Conservation (phyloP, 2,888 invertebrate genomes). For the Ophraella communa region DNA sequence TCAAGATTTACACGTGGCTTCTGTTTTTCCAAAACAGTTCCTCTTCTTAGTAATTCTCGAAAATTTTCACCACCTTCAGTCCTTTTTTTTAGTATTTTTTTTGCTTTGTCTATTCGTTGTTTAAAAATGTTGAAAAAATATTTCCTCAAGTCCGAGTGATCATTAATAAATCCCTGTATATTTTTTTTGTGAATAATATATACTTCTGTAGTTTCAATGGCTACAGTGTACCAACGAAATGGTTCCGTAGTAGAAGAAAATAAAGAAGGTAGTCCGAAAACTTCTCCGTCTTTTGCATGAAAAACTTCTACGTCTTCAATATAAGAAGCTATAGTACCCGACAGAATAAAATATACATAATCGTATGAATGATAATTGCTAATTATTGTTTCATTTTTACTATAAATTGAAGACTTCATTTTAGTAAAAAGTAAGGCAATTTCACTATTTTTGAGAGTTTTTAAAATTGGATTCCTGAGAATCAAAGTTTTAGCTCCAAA, state of each 20-base stretch:
- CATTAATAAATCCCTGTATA: background rate
- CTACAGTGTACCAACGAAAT: constrained; percentile 33
- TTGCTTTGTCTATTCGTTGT: background rate
- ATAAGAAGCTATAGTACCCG: constrained; percentile 61
- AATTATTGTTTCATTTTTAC: constrained; percentile 56
- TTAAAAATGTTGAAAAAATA: background rate
- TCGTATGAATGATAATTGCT: constrained; percentile 56
- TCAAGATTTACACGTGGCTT: background rate
- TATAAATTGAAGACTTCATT: constrained; percentile 24
- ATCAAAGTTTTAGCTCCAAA: constrained; percentile 60
- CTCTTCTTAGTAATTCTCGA: background rate
- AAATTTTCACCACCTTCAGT: background rate
- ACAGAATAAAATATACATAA: constrained; percentile 63
- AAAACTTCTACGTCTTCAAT: constrained; percentile 61
- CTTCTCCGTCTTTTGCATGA: constrained; percentile 64
- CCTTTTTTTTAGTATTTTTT: background rate
- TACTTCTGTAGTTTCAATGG: constrained; percentile 54
- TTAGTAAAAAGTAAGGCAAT: constrained; percentile 43
- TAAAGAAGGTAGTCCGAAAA: constrained; percentile 55
- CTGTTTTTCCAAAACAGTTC: background rate
- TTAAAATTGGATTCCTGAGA: constrained; percentile 59
- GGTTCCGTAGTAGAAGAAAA: background rate
- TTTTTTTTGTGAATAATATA: background rate
- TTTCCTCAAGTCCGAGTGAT: background rate
- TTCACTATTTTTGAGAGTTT: constrained; percentile 55